These are phyloP conservation scores for Trissolcus japonicus DNA, from an alignment of 2,888 invertebrate species.

Conservation along the genomic window DNA sequence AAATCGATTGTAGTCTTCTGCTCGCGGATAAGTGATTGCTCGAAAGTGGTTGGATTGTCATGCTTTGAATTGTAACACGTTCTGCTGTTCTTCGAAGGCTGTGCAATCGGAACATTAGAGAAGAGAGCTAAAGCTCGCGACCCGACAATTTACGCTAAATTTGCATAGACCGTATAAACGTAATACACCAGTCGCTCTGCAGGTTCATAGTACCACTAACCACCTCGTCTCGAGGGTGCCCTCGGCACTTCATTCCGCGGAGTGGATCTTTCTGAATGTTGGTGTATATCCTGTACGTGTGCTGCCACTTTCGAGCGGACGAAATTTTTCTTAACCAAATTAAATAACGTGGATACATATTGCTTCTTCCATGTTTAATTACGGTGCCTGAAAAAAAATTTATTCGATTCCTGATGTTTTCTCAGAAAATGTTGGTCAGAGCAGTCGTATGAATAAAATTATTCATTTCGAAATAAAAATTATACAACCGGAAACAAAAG, in stretches of 20 bases:
- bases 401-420: too few relatives aligned
- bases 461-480: too few relatives aligned
- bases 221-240: constrained; percentile 62
- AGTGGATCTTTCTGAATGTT: constrained; percentile 46
- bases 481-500: too few relatives aligned
- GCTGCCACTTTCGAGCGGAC: neutral
- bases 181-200: constrained; percentile 58
- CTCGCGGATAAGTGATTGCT: constrained; percentile 34
- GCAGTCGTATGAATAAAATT: too few relatives aligned
- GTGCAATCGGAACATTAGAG: constrained; percentile 56
- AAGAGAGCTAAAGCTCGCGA: constrained; percentile 55
- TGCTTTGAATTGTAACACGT: constrained; percentile 46
- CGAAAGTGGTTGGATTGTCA: constrained; percentile 47
- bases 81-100: constrained; percentile 46
- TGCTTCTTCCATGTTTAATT: too few relatives aligned
- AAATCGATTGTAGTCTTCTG: constrained; percentile 50
- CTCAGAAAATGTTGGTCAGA: too few relatives aligned
- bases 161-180: constrained; percentile 65
- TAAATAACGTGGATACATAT: neutral
- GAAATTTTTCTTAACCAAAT: constrained; percentile 2
- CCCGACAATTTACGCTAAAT: constrained; percentile 66
- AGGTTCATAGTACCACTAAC: constrained; percentile 58
- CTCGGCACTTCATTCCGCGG: constrained; percentile 60
- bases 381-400: too few relatives aligned
- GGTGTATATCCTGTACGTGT: constrained; percentile 11